Evolutionary conservation across 2,113 vertebrate species (phyloP).

Genomic region (Desmodus rotundus): DNA sequence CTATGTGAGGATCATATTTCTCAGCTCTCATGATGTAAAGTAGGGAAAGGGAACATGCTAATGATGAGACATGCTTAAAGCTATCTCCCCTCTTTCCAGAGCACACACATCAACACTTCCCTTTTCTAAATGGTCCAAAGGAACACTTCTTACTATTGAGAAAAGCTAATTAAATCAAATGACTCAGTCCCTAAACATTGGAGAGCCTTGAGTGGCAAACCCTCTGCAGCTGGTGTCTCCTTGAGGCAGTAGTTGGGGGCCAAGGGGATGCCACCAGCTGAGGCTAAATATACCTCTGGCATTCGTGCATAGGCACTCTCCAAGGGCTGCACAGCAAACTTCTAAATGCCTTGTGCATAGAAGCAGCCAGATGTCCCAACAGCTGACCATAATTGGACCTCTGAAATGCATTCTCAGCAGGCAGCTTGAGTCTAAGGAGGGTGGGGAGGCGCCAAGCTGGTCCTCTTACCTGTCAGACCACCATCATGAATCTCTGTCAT

Average conservation of each 20-base stretch:
- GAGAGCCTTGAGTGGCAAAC: neutral
- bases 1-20: neutral
- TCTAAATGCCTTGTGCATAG: neutral
- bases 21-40: rapidly evolving
- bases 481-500: rapidly evolving
- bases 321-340: neutral
- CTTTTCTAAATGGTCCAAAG: neutral
- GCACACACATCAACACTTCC: no score
- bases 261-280: neutral
- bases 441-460: rapidly evolving
- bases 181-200: neutral
- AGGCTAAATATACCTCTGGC: neutral
- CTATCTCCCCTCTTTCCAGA: neutral
- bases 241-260: neutral
- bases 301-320: neutral
- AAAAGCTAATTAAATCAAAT: neutral
- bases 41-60: rapidly evolving
- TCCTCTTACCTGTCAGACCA: neutral
- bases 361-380: neutral
- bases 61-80: rapidly evolving
- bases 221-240: neutral
- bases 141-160: neutral
- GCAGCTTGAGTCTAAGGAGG: no score
- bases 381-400: neutral
- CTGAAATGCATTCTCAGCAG: neutral